These are phyloP conservation scores for Sebastes nivosus DNA, from an alignment of 2,797 vertebrate genomes.

Conservation along the genomic window DNA sequence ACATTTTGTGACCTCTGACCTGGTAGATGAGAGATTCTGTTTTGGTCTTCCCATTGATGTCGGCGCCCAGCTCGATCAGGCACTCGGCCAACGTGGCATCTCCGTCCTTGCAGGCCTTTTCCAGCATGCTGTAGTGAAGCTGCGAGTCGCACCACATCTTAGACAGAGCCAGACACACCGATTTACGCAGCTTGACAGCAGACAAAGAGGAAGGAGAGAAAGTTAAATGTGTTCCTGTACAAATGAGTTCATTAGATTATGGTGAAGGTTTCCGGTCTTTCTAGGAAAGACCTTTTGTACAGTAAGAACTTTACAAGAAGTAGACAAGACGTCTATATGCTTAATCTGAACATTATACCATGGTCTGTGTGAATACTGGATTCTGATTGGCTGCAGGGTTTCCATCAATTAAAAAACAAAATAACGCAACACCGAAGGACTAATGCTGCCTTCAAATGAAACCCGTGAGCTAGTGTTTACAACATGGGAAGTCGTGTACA, in stretches of 20 bases:
- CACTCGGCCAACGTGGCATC: conserved; percentile 89
- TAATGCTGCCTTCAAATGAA: no score
- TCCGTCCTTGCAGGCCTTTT: conserved; percentile 88
- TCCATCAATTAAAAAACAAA: no score
- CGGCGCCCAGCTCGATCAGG: conserved; percentile 90
- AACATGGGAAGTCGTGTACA: no score
- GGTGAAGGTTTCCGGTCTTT: neutral
- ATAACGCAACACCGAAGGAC: no score
- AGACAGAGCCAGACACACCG: conserved; percentile 89
- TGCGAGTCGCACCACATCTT: conserved; percentile 86
- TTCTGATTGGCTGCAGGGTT: no score
- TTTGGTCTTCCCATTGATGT: conserved; percentile 89
- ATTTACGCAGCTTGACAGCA: conserved; percentile 82
- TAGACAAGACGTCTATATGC: neutral
- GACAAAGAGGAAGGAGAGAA: neutral
- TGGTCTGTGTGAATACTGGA: no score
- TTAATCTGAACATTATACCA: neutral
- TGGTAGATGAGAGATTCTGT: conserved; percentile 90
- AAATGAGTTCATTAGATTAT: neutral
- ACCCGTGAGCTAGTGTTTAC: no score
- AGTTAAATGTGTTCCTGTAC: neutral
- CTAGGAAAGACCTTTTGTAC: neutral
- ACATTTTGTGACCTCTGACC: conserved; percentile 73
- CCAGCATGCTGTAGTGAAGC: conserved; percentile 87
- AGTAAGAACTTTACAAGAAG: neutral